A percentile compares a stretch with the other conserved stretches of the same genome.
These are phyloP conservation scores for Tenthredo mesomela DNA, from an alignment of 2,888 invertebrate genomes.

Conservation along the genomic window DNA sequence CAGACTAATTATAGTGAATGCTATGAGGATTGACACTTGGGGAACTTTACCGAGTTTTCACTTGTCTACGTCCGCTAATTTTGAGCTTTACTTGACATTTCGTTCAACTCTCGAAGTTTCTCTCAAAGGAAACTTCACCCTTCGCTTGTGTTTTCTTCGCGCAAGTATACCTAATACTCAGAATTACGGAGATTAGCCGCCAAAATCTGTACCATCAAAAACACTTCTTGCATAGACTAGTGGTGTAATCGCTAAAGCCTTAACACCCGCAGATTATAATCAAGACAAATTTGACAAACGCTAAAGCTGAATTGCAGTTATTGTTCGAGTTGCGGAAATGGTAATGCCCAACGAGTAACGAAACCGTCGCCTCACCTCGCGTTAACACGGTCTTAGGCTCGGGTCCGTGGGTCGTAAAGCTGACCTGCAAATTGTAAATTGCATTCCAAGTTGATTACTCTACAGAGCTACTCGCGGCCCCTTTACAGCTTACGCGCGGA, in stretches of 20 bases:
- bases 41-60: background rate
- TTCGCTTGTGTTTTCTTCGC: background rate
- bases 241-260: background rate
- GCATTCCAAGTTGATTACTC: constrained; percentile 41
- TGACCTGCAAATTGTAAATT: constrained; percentile 47
- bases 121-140: constrained; percentile 5
- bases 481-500: constrained; percentile 35
- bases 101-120: constrained; percentile 4
- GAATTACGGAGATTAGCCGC: constrained; percentile 7
- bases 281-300: background rate
- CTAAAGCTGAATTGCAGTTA: background rate
- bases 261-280: background rate
- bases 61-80: background rate
- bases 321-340: background rate
- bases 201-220: background rate
- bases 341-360: background rate
- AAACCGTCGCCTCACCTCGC: background rate
- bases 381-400: constrained; percentile 26
- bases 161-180: background rate
- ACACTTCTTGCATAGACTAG: constrained; percentile 2
- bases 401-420: constrained; percentile 29
- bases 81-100: background rate
- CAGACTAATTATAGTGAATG: constrained; percentile 33
- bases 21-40: background rate
- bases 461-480: constrained; percentile 10